phyloP scores from a whole-genome alignment of 2,888 invertebrate species.

The Glaucopsyche alexis region DNA sequence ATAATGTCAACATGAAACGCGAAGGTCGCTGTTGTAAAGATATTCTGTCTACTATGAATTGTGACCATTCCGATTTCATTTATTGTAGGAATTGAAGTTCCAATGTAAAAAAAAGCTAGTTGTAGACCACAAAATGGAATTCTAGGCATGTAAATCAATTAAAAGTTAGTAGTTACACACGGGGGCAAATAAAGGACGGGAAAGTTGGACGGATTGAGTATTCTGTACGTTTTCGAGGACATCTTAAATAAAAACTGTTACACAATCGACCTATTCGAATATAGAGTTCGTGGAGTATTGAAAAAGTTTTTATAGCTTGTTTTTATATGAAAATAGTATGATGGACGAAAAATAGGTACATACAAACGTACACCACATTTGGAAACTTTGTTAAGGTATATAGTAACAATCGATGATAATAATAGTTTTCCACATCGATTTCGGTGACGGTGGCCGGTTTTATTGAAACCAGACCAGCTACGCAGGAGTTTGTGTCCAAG shows the following conservation, averaged over 20 bases:
- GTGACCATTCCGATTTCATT: not conserved
- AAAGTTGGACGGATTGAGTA: not conserved
- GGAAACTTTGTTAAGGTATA: too few species aligned
- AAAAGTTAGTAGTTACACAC: constrained; percentile 10
- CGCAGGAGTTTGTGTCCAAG: too few species aligned
- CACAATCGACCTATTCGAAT: not conserved
- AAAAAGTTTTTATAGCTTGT: not conserved
- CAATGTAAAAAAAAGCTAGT: not conserved
- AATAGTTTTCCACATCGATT: too few species aligned
- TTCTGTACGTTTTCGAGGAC: constrained; percentile 9
- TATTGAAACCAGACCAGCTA: too few species aligned
- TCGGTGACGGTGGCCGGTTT: too few species aligned
- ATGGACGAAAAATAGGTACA: not conserved
- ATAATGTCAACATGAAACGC: not conserved
- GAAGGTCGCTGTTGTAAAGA: not conserved
- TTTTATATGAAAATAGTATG: not conserved
- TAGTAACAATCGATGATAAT: too few species aligned
- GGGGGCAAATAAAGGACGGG: not conserved
- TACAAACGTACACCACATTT: not conserved
- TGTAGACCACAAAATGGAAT: not conserved
- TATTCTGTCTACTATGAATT: not conserved
- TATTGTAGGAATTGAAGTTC: not conserved
- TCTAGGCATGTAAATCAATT: constrained; percentile 14
- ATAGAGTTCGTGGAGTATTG: not conserved
- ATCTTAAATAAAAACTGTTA: constrained; percentile 9